A percentile compares a stretch with the other conserved stretches of the same genome.
These are phyloP conservation scores for Glyptemys insculpta DNA, from an alignment of 2,797 vertebrate species.

Conservation along the genomic window DNA sequence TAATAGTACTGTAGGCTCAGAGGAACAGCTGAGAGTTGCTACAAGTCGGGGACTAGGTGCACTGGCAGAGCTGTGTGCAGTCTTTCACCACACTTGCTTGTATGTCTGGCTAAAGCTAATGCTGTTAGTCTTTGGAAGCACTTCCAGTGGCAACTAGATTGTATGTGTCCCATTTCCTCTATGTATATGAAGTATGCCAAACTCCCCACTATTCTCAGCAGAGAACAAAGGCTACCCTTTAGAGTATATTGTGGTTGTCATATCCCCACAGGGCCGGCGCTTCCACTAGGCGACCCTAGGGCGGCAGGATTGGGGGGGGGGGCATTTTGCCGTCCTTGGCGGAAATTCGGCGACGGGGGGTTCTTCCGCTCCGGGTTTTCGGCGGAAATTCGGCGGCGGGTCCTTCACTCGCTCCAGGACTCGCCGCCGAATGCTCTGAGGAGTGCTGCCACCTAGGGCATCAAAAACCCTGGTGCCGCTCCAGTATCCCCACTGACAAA, in stretches of 20 bases:
- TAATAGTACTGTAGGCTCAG: not conserved
- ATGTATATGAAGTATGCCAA: not conserved
- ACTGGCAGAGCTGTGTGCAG: not conserved
- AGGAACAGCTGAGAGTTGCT: not conserved
- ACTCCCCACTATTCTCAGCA: slow-evolving; percentile 43
- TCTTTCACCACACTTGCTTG: not conserved
- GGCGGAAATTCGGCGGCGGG: no score
- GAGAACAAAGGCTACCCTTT: slow-evolving; percentile 65
- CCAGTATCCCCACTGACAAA: slow-evolving; percentile 44
- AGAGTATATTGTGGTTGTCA: slow-evolving; percentile 63
- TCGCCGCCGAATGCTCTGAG: no score
- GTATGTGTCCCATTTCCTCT: not conserved
- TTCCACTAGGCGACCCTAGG: no score
- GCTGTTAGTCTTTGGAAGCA: not conserved
- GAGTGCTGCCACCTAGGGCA: no score
- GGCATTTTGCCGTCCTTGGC: no score
- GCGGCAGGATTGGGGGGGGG: no score
- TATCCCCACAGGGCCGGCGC: not conserved
- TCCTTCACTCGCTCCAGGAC: no score
- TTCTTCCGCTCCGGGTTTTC: no score
- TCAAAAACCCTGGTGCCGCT: no score
- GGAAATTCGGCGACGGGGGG: no score
- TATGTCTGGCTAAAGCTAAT: not conserved
- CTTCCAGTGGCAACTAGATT: slow-evolving; percentile 31
- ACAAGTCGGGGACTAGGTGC: not conserved